Evolutionary conservation across 2,797 vertebrate genomes (phyloP).

Genomic region (Neomorphus geoffroyi): DNA sequence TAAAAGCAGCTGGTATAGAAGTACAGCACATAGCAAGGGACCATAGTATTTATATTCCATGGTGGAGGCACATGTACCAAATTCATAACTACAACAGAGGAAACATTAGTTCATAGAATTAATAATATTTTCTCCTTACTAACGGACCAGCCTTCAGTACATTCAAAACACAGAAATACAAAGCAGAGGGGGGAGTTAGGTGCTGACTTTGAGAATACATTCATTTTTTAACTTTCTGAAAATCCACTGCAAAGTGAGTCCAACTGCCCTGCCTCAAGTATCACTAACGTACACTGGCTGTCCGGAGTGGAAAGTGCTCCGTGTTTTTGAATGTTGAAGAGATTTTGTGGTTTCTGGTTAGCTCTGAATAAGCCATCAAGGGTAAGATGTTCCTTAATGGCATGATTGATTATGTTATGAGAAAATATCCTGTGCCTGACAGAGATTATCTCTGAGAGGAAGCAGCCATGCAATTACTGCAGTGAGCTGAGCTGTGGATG

Average conservation of each 20-base stretch:
- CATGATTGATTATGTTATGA: conserved; percentile 17
- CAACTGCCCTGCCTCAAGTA: background rate
- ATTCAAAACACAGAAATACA: background rate
- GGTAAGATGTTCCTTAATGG: conserved; percentile 13
- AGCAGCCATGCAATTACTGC: background rate
- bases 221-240: background rate
- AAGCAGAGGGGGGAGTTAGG: background rate
- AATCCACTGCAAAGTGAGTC: background rate
- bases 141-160: background rate
- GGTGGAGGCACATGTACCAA: background rate
- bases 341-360: conserved; percentile 40
- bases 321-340: background rate
- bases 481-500: background rate
- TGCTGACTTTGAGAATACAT: background rate
- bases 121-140: background rate
- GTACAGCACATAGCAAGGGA: background rate
- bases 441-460: background rate
- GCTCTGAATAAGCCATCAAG: conserved; percentile 15
- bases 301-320: background rate
- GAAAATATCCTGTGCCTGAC: background rate
- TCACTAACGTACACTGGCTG: background rate
- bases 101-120: background rate
- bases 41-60: background rate
- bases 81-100: background rate
- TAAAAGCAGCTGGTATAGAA: background rate